phyloP scores from a whole-genome alignment of 2,113 vertebrate species.

The Pseudonaja textilis region DNA sequence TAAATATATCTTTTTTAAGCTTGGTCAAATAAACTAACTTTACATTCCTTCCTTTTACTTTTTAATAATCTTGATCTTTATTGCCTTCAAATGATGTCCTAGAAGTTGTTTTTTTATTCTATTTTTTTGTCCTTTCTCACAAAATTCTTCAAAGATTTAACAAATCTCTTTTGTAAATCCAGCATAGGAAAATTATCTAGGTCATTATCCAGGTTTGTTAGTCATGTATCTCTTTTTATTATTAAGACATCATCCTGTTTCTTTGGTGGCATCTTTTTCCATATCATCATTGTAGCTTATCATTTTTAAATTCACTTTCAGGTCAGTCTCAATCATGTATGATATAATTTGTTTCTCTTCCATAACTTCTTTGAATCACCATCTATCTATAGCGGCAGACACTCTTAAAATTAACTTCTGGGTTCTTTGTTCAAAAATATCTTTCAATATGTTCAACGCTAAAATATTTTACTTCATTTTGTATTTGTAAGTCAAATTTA shows the following conservation, averaged over 20 bases:
- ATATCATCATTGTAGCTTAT: background rate
- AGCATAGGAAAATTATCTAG: background rate
- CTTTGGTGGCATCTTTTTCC: background rate
- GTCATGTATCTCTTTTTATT: background rate
- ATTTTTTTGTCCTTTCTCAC: background rate
- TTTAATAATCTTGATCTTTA: background rate
- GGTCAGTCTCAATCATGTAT: background rate
- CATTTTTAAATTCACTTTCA: background rate
- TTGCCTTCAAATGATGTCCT: background rate
- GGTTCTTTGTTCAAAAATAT: background rate
- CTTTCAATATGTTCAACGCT: background rate
- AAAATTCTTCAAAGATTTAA: background rate
- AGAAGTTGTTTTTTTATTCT: background rate
- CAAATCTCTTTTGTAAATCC: background rate
- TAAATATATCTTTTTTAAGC: background rate
- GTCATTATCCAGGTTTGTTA: background rate
- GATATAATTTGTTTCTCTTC: background rate
- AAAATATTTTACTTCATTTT: background rate
- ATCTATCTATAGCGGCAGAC: background rate
- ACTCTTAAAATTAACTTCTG: background rate
- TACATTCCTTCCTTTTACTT: background rate
- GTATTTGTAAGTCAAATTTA: background rate
- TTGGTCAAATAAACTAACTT: background rate
- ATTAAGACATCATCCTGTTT: background rate
- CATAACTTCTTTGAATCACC: background rate